Conservation (phyloP, 2,113 vertebrate species). For the Lanius collurio region DNA sequence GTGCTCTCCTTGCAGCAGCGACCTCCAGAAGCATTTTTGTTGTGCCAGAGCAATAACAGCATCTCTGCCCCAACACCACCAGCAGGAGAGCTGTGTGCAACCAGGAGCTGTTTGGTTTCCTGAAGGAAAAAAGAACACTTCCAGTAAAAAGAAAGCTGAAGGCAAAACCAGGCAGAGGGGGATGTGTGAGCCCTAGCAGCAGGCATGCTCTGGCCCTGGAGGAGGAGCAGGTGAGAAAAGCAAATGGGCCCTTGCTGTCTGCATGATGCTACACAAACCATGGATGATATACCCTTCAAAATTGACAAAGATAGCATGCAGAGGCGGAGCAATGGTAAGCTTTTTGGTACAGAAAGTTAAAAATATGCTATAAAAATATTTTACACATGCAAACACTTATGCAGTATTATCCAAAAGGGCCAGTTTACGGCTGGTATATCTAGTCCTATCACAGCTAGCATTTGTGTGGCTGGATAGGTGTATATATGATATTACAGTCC, state of each 20-base stretch:
- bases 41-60: background rate
- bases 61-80: background rate
- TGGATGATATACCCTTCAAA: background rate
- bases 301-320: background rate
- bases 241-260: background rate
- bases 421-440: background rate
- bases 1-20: background rate
- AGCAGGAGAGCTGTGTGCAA: background rate
- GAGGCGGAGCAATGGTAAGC: background rate
- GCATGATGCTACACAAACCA: background rate
- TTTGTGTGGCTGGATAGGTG: background rate
- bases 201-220: background rate
- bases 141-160: background rate
- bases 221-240: background rate
- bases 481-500: background rate
- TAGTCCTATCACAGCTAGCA: background rate
- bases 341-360: background rate
- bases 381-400: background rate
- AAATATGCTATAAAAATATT: background rate
- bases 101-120: background rate
- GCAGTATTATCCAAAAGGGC: background rate
- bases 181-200: rapidly evolving
- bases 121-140: background rate
- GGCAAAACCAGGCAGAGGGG: background rate
- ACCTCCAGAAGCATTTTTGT: background rate